These are phyloP conservation scores for Drosophila differens DNA, from an alignment of 2,888 invertebrate species.

Conservation along the genomic window DNA sequence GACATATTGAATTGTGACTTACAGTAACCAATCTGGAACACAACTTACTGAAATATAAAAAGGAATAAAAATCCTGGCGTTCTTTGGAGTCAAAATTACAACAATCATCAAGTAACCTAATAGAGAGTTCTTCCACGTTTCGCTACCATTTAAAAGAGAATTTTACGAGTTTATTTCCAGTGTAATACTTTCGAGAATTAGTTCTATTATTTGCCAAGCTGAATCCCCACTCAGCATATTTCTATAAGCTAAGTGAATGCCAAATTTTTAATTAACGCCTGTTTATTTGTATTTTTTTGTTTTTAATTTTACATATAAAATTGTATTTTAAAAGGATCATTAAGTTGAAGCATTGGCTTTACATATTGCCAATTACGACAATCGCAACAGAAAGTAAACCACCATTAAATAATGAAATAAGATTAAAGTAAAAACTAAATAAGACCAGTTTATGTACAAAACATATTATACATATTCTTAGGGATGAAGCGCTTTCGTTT, in stretches of 20 bases:
- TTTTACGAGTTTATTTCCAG: too few relatives aligned
- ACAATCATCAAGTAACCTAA: too few relatives aligned
- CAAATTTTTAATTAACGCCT: conserved; percentile 24
- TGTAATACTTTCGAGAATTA: background rate
- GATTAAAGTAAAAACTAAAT: conserved; percentile 55
- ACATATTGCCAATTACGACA: conserved; percentile 17
- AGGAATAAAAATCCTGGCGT: background rate
- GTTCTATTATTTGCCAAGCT: background rate
- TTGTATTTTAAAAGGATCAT: conserved; percentile 32
- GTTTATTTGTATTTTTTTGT: conserved; percentile 34
- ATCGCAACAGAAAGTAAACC: conserved; percentile 38
- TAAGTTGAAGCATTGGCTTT: conserved; percentile 23
- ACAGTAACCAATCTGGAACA: background rate
- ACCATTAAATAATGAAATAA: conserved; percentile 48
- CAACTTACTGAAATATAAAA: background rate
- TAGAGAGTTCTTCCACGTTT: background rate
- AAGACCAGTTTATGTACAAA: conserved; percentile 54
- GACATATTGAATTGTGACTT: background rate
- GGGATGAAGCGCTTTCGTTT: conserved; percentile 53
- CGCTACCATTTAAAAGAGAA: too few relatives aligned
- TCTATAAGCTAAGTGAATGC: background rate
- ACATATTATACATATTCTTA: conserved; percentile 50
- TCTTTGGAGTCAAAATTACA: background rate
- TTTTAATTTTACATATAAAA: conserved; percentile 39
- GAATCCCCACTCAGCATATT: background rate